Percentiles rank a stretch among this genome's conserved stretches.
These are phyloP conservation scores for Acrobasis consociella DNA, from an alignment of 2,888 invertebrate genomes.

Conservation along the genomic window DNA sequence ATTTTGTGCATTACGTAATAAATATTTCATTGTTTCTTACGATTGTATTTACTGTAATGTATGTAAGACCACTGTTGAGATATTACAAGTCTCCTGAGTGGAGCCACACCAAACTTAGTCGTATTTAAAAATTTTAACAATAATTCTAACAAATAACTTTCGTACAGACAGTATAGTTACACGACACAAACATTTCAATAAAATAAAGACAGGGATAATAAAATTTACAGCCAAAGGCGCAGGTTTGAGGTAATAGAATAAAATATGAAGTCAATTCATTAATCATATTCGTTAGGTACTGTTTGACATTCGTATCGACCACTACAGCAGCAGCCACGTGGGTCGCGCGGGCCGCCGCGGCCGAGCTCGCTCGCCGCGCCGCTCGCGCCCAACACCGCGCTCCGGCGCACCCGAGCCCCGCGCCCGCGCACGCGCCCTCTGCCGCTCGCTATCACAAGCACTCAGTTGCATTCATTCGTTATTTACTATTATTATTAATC, in stretches of 20 bases:
- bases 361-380: constrained; percentile 33
- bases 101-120: constrained; percentile 77
- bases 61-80: constrained; percentile 79
- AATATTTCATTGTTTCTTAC: constrained; percentile 81
- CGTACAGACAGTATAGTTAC: constrained; percentile 67
- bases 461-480: constrained; percentile 77
- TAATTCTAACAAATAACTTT: constrained; percentile 65
- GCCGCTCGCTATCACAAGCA: constrained; percentile 70
- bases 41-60: constrained; percentile 79
- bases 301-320: constrained; percentile 67
- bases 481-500: constrained; percentile 78
- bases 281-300: constrained; percentile 80
- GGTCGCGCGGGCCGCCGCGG: constrained; percentile 44
- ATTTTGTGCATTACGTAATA: constrained; percentile 82
- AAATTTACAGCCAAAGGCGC: constrained; percentile 76
- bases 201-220: constrained; percentile 79
- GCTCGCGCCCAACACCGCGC: constrained; percentile 26
- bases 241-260: constrained; percentile 80
- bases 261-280: constrained; percentile 82
- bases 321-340: constrained; percentile 63
- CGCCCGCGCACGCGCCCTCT: constrained; percentile 45
- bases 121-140: constrained; percentile 76
- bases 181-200: constrained; percentile 74
- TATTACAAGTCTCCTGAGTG: constrained; percentile 65
- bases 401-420: constrained; percentile 45